Percentiles rank a stretch among this genome's conserved stretches.
phyloP scores from a whole-genome alignment of 2,888 invertebrate genomes.

The Autographa pulchrina region DNA sequence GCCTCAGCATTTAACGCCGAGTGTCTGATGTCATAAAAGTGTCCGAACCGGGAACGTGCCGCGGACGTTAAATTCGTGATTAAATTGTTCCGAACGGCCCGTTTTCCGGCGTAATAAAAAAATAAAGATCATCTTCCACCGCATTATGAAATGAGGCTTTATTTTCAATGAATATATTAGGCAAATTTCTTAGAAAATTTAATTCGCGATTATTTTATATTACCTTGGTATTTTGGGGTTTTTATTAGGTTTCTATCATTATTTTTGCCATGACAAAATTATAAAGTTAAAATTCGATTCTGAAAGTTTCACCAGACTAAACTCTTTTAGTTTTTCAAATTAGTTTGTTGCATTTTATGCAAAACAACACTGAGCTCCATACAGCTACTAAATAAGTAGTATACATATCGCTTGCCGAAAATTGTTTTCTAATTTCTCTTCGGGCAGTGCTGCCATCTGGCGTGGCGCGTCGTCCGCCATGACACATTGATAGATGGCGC shows the following conservation, averaged over 20 bases:
- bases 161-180: slow-evolving; percentile 65
- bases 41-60: slow-evolving; percentile 86
- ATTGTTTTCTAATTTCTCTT: slow-evolving; percentile 85
- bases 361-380: slow-evolving; percentile 45
- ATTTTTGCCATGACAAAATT: slow-evolving; percentile 8
- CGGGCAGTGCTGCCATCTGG: slow-evolving; percentile 84
- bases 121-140: slow-evolving; percentile 74
- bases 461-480: slow-evolving; percentile 72
- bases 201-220: slow-evolving; percentile 55
- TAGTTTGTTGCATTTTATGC: slow-evolving; percentile 26
- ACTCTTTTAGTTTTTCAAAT: background rate
- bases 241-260: slow-evolving; percentile 33
- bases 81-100: slow-evolving; percentile 81
- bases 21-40: slow-evolving; percentile 89
- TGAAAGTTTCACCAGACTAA: background rate
- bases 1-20: slow-evolving; percentile 86
- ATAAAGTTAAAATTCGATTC: background rate
- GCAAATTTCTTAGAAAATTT: slow-evolving; percentile 61
- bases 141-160: slow-evolving; percentile 66
- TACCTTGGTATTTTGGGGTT: slow-evolving; percentile 45
- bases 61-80: slow-evolving; percentile 84
- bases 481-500: slow-evolving; percentile 88
- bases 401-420: slow-evolving; percentile 71
- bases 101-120: slow-evolving; percentile 75
- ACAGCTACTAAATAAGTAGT: slow-evolving; percentile 32